Percentiles rank a stretch among this genome's conserved stretches.
Conservation (phyloP, 2,797 vertebrate species). For the Channallabes apus region DNA sequence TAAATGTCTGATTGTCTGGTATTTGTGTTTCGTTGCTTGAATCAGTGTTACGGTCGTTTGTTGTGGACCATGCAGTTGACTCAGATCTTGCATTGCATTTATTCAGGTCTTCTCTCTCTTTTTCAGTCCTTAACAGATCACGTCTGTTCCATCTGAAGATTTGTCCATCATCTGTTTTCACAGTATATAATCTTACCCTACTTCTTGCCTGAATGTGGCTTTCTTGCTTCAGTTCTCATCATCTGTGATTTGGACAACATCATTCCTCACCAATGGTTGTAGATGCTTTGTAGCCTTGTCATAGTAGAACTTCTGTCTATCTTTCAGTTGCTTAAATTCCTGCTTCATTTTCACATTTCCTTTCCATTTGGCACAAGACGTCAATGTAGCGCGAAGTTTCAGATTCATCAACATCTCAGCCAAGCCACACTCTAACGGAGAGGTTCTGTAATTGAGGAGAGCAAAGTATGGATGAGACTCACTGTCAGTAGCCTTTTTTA, state of each 20-base stretch:
- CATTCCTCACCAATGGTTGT: neutral
- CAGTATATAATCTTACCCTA: neutral
- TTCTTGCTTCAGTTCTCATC: neutral
- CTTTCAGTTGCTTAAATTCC: neutral
- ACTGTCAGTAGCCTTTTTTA: slow-evolving; percentile 50
- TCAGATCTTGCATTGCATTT: no score
- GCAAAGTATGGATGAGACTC: slow-evolving; percentile 43
- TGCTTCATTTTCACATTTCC: neutral
- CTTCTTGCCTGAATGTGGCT: neutral
- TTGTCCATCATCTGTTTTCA: no score
- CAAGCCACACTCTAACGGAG: slow-evolving; percentile 28
- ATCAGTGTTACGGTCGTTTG: no score
- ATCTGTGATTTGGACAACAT: neutral
- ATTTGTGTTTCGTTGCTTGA: no score
- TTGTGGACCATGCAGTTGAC: no score
- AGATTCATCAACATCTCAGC: neutral
- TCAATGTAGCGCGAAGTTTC: neutral
- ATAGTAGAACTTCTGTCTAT: no score
- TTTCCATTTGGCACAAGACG: neutral
- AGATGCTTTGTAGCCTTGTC: no score
- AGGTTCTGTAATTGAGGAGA: slow-evolving; percentile 45
- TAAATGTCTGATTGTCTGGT: no score
- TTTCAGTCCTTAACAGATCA: no score
- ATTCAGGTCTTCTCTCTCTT: no score
- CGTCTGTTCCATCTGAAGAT: no score